phyloP scores from a whole-genome alignment of 2,113 vertebrate species.

The Mellivora capensis region DNA sequence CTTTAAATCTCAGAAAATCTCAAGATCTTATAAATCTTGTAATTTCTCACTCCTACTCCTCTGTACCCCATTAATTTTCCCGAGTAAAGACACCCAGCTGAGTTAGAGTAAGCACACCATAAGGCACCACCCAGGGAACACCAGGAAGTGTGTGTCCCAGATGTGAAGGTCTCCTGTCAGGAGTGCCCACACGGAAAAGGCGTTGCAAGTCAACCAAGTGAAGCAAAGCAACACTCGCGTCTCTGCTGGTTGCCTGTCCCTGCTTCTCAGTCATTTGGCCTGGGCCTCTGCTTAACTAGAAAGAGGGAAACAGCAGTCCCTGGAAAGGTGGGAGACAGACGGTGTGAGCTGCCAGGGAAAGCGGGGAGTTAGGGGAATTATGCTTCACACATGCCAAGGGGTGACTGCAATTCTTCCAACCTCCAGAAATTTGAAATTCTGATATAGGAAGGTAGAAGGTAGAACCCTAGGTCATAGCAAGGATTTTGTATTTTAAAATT shows the following conservation, averaged over 20 bases:
- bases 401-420: background rate
- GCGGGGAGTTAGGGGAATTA: rapidly evolving
- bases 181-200: background rate
- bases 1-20: background rate
- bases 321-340: background rate
- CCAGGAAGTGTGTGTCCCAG: rapidly evolving
- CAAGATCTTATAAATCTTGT: background rate
- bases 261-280: background rate
- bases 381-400: background rate
- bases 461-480: background rate
- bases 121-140: rapidly evolving
- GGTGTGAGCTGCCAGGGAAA: background rate
- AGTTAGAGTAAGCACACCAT: rapidly evolving
- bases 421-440: background rate
- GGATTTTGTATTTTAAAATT: background rate
- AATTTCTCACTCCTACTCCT: background rate
- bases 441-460: background rate
- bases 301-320: background rate
- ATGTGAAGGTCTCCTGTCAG: rapidly evolving
- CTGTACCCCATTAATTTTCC: background rate
- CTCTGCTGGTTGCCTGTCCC: background rate
- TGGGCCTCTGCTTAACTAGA: background rate
- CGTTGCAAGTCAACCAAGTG: background rate
- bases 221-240: background rate
- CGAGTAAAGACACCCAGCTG: background rate